Evolutionary conservation across 2,113 vertebrate genomes (phyloP), one percentile per base, ranked within the genome.

Genomic region (Corythornis cristatus): DNA sequence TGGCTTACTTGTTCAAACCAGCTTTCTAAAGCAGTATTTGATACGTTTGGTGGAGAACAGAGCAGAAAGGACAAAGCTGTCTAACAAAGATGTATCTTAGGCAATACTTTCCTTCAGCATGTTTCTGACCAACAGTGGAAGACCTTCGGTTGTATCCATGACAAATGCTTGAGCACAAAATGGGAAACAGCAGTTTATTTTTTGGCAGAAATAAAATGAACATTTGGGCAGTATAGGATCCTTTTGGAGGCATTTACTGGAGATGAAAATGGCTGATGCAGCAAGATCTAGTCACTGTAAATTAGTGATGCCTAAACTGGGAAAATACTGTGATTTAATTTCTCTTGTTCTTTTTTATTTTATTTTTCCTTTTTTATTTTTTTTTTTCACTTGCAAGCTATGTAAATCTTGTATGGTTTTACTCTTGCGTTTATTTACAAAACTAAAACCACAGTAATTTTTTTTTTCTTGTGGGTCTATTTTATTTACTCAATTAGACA

Each of bases 1-100:
- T 89, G 91, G n/a, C 76, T 94, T 40, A 8, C 96, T 95, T 93
- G 83, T 95, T 96, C 76, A 75, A 90, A 83, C 40, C 76, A 86
- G 33, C 83, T 96, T 94, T 90, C 62, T 80, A 48, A 86, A 93
- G 95, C 70, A 82, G 58, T 67, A 64, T 76, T 83, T 92, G 91
- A 75, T 71, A 56, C 0, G 10, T 83, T 51, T 86, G 53, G 72
- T 81, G 79, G 31, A 88, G 93, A 54, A 90, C 73, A 86, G 80
- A 86, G 53, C 85, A 91, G 80, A 88, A 91, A 76, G 68, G 82
- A 91, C 79, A 93, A 93, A 93, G 53, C 20, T 71, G 31, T 23
- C 15, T 22, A 11, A 80, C 53, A 80, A 65, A 84, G 70, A 84
- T 56, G 29, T 20, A 35, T 31, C 82, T 89, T 57, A 48, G 64